Evolutionary conservation across 2,113 vertebrate species (phyloP).

Genomic region (Myotis davidii): DNA sequence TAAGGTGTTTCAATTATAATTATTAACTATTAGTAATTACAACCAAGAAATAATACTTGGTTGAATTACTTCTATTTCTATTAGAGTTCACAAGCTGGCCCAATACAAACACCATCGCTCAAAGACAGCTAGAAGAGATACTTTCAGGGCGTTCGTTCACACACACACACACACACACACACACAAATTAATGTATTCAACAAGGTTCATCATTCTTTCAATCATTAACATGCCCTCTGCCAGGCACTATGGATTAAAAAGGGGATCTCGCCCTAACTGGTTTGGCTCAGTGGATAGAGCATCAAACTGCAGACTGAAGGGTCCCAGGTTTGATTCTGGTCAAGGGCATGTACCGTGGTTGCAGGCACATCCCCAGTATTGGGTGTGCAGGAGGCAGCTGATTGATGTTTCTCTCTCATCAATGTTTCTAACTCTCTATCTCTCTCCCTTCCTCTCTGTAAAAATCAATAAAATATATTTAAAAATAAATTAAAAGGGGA

Average conservation of each 20-base stretch:
- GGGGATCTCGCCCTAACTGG: background rate
- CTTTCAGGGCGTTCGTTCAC: background rate
- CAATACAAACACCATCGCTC: background rate
- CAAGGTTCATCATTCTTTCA: conserved; percentile 54
- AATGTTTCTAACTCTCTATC: too few species aligned
- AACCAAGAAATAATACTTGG: background rate
- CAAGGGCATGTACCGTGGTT: too few species aligned
- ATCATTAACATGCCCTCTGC: conserved; percentile 56
- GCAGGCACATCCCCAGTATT: too few species aligned
- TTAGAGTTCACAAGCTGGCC: background rate
- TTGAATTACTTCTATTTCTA: conserved; percentile 31
- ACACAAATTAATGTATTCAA: conserved; percentile 40
- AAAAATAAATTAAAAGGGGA: background rate
- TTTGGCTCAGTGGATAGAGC: too few species aligned
- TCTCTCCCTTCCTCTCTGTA: too few species aligned
- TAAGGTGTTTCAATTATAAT: background rate
- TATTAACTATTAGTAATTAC: conserved; percentile 26
- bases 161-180: background rate
- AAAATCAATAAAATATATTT: too few species aligned
- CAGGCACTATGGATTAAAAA: conserved; percentile 47
- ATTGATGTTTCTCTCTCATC: too few species aligned
- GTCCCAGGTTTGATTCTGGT: too few species aligned
- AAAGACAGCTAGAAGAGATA: background rate
- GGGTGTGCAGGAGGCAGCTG: too few species aligned
- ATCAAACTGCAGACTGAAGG: too few species aligned